phyloP scores from a whole-genome alignment of 2,888 invertebrate species.

The Caradrina kadenii region DNA sequence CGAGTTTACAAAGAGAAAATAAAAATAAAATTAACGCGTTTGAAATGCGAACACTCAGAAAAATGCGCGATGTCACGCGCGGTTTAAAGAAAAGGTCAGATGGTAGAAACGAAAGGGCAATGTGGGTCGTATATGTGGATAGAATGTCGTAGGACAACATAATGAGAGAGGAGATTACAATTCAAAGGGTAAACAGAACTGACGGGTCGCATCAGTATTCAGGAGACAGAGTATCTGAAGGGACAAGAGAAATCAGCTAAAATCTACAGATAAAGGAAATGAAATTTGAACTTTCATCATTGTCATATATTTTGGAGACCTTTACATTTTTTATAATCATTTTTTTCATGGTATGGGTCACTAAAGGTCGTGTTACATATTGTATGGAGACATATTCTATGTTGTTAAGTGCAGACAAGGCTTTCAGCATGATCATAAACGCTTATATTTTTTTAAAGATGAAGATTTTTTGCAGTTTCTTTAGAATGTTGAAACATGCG shows the following conservation, averaged over 20 bases:
- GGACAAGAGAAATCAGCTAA: conserved; percentile 23
- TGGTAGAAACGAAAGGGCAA: conserved; percentile 37
- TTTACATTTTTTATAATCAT: conserved; percentile 9
- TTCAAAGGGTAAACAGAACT: conserved; percentile 41
- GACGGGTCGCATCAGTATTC: conserved; percentile 47
- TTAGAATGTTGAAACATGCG: no score
- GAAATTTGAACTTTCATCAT: conserved; percentile 10
- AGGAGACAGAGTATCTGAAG: conserved; percentile 14
- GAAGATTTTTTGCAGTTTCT: background rate
- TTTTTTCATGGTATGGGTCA: background rate
- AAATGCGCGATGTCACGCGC: conserved; percentile 45
- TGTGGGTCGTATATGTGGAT: conserved; percentile 46
- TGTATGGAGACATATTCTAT: background rate
- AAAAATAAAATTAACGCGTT: conserved; percentile 45
- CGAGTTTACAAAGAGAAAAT: conserved; percentile 12
- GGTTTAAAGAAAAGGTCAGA: conserved; percentile 51
- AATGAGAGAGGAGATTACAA: conserved; percentile 51
- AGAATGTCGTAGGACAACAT: conserved; percentile 49
- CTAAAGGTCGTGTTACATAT: conserved; percentile 6
- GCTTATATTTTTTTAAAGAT: background rate
- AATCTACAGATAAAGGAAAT: conserved; percentile 16
- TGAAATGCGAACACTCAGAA: conserved; percentile 31
- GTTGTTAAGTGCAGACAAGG: background rate
- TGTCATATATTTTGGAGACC: background rate
- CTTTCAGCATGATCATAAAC: background rate